Evolutionary conservation across 23 tunicate genomes (phyloP), one percentile per base, ranked within the genome.

Genomic region (Diplosoma virens): DNA sequence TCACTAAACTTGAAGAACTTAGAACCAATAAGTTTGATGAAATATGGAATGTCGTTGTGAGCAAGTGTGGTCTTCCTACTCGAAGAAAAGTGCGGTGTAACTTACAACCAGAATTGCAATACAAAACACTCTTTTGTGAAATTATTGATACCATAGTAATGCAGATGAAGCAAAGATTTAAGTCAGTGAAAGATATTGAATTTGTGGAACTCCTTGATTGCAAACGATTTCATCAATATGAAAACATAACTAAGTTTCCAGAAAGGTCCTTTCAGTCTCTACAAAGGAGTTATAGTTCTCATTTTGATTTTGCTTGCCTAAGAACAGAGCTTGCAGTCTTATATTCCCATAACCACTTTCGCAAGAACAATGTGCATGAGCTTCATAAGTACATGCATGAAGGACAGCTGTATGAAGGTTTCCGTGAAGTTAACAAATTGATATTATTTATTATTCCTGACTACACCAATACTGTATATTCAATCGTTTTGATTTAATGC

Each of bases 291-390:
- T 56, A 56, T 25, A 56, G 63, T 25, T 56, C 63, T 20, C 63
- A n/a, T n/a, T n/a, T n/a, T n/a, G n/a, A n/a, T n/a, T n/a, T n/a
- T n/a, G n/a, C n/a, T n/a, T n/a, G n/a, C 6, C 63, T 56, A 20
- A 56, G 25, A 56, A 14, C 63, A 56, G 63, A 56, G 63, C 24
- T 63, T 63, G 30, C 70, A 6, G 70, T 63, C n/a, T 63, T 63
- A 20, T 63, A 63, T 20, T 63, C 70, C 30, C 70, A 63, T 6
- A 20, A 27, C 9, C 36, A 63, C 14, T 63, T 63, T 26, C 35
- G 70, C n/a, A 63, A 63, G 35, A 63, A 63, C 35, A 63, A 29
- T 30, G 9, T 63, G 4, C 35, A 63, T 26, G 70, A 63, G 70
- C 25, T 56, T 23, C 64, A 21, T 56, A 14, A 56, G 64, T 56